Evolutionary conservation across 2,797 vertebrate species (phyloP).

Genomic region (Podargus strigoides): DNA sequence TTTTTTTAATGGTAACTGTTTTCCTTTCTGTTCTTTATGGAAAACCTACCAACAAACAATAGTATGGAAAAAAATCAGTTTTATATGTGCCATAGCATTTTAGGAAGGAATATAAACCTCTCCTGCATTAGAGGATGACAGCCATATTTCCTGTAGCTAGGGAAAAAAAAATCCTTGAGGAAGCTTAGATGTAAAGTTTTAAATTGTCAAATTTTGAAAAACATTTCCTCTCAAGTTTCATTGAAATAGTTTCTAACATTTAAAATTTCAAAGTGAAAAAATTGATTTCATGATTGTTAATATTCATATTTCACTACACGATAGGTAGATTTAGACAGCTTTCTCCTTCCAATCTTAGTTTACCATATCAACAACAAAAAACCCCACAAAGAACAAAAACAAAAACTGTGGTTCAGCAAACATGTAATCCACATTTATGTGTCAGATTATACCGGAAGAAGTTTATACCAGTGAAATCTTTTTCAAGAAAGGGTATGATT

Average conservation of each 20-base stretch:
- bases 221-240: neutral
- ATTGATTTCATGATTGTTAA: rapidly evolving
- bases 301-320: neutral
- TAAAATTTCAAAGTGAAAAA: neutral
- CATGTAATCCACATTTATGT: neutral
- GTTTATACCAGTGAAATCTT: neutral
- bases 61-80: neutral
- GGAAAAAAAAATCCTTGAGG: neutral
- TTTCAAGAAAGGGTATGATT: neutral
- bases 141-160: neutral
- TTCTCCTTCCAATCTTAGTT: neutral
- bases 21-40: neutral
- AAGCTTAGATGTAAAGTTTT: neutral
- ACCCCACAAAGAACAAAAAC: neutral
- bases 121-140: neutral
- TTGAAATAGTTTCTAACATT: neutral
- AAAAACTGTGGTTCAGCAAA: neutral
- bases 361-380: neutral
- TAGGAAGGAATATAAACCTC: neutral
- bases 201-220: neutral
- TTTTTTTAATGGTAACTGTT: neutral
- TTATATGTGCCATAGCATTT: neutral
- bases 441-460: neutral
- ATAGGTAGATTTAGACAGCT: neutral
- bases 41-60: too few relatives aligned